Conservation (phyloP, 2,113 vertebrate species). For the Psilopsiagon aymara region DNA sequence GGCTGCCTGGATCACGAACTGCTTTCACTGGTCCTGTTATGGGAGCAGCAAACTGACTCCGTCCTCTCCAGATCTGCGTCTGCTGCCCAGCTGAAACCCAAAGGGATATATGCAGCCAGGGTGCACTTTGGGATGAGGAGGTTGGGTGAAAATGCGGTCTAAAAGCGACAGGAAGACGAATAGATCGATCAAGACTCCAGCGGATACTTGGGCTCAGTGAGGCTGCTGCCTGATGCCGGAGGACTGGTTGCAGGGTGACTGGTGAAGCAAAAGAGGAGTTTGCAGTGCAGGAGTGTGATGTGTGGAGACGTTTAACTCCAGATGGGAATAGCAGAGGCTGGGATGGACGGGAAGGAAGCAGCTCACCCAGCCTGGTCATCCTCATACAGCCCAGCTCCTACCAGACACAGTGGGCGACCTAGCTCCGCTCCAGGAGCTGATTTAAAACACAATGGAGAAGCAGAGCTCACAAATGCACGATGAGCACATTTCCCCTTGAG, state of each 20-base stretch:
- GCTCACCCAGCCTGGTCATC: background rate
- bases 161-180: background rate
- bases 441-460: background rate
- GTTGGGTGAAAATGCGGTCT: constrained; percentile 17
- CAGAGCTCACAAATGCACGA: background rate
- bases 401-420: background rate
- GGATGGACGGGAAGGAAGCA: background rate
- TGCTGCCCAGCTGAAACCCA: background rate
- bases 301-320: background rate
- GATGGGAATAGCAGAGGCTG: rapidly evolving
- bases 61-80: background rate
- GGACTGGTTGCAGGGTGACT: background rate
- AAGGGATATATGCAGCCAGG: background rate
- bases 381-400: rapidly evolving
- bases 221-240: background rate
- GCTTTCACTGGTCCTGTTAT: background rate
- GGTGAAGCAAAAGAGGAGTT: background rate
- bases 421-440: background rate
- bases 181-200: background rate
- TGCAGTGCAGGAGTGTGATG: rapidly evolving
- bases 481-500: background rate
- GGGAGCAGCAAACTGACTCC: background rate
- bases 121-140: background rate
- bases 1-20: background rate
- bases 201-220: background rate